Evolutionary conservation across 2,113 vertebrate genomes (phyloP).

Genomic region (Tursiops truncatus): DNA sequence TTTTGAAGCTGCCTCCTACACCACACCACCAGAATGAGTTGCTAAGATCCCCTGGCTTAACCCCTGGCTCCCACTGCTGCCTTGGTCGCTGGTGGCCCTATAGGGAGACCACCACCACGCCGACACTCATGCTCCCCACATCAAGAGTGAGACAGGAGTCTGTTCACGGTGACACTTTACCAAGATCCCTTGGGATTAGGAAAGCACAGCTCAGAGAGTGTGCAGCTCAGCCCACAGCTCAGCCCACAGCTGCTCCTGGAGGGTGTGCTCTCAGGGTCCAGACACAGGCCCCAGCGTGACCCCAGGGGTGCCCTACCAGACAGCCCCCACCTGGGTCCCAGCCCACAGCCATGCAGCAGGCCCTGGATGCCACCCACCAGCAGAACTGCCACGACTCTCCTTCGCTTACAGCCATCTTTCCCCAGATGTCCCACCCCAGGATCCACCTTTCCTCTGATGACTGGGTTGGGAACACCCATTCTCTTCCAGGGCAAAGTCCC

Average conservation of each 20-base stretch:
- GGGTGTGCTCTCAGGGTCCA: not conserved
- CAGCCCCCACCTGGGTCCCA: too few relatives aligned
- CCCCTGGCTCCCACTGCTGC: not conserved
- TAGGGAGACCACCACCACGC: not conserved
- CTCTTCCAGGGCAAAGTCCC: not conserved
- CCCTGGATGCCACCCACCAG: too few relatives aligned
- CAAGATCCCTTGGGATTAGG: not conserved
- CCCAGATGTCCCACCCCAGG: rapidly evolving
- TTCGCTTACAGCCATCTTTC: too few relatives aligned
- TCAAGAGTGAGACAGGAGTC: not conserved
- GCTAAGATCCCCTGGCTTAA: not conserved
- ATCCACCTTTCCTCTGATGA: not conserved
- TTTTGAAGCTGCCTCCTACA: not conserved
- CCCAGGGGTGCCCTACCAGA: not conserved
- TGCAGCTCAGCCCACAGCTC: not conserved
- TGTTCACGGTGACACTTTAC: not conserved
- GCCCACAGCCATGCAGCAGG: not conserved
- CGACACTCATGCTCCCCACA: too few relatives aligned
- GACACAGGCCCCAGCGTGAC: not conserved
- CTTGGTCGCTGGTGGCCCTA: not conserved
- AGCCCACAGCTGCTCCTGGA: not conserved
- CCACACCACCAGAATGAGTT: not conserved
- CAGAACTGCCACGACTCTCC: not conserved
- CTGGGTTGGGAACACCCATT: not conserved
- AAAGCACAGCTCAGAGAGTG: not conserved